Evolutionary conservation across 2,113 vertebrate genomes (phyloP).

Genomic region (Nyctibius bracteatus): DNA sequence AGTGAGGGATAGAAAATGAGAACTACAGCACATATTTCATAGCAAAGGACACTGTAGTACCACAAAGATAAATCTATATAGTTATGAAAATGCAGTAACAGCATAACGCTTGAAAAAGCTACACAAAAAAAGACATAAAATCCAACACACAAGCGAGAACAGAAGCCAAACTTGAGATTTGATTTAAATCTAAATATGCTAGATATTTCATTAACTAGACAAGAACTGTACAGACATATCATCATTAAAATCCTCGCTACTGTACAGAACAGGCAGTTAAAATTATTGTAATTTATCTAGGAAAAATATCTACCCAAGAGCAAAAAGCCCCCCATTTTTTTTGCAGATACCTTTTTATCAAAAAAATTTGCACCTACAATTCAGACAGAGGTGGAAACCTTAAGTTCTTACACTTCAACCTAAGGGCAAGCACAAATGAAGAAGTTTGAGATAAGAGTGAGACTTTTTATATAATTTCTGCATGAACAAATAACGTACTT

Average conservation of each 20-base stretch:
- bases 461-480: background rate
- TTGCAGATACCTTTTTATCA: background rate
- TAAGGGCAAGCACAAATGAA: background rate
- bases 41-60: background rate
- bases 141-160: background rate
- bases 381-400: background rate
- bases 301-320: background rate
- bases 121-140: background rate
- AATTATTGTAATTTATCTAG: background rate
- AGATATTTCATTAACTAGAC: constrained; percentile 7
- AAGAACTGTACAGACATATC: background rate
- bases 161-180: background rate
- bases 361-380: background rate
- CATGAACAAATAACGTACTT: background rate
- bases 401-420: background rate
- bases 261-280: background rate
- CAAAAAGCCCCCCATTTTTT: background rate
- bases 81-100: background rate
- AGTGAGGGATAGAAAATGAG: background rate
- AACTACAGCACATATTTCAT: background rate
- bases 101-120: background rate
- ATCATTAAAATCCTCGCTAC: background rate
- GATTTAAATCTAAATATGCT: background rate
- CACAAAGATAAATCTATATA: background rate
- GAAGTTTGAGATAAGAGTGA: background rate